Evolutionary conservation across 2,797 vertebrate species (phyloP), one percentile per base, ranked within the genome.

Genomic region (Momotus momota): DNA sequence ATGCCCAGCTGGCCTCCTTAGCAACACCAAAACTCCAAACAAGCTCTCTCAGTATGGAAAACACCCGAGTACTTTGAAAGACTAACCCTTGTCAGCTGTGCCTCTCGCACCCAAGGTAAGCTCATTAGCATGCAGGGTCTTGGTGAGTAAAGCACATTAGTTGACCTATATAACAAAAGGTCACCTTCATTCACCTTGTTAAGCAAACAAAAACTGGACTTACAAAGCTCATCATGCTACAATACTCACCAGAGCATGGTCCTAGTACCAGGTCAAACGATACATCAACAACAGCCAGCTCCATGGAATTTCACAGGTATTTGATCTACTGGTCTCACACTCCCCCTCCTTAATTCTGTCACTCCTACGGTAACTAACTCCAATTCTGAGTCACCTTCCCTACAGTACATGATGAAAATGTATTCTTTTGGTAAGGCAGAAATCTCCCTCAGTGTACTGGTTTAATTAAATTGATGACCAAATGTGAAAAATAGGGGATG

Each of bases 231-330:
- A 15, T 11, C 14, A 4, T 38, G 12, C 29, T 46, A n/a, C 38
- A 46, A 22, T 31, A 8, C 31, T 71, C 40, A 51, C n/a, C 65
- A 58, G 52, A 41, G 33, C 15, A 1, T 26, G 43, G n/a, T 62
- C 18, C 58, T 54, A 15, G 0, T 6, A 58, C 21, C 23, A 58
- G 6, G 7, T 38, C 29, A 52, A 78, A 48, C 51, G 12, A 31
- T 5, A 10, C 1, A 2, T 43, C 1, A 4, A 31, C 45, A 80
- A 14, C 0, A 3, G n/a, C 38, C 1, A 2, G 60, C 49, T 89
- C 19, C 13, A 12, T 21, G 35, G 52, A 74, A 66, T 78, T 86
- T 81, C 26, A 26, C 25, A 38, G 38, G 55, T 12, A 20, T 75
- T 54, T 65, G 58, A 45, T 16, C 25, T 26, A 27, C 46, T 45